Evolutionary conservation across 2,113 vertebrate species (phyloP).

Genomic region (Entosphenus tridentatus): DNA sequence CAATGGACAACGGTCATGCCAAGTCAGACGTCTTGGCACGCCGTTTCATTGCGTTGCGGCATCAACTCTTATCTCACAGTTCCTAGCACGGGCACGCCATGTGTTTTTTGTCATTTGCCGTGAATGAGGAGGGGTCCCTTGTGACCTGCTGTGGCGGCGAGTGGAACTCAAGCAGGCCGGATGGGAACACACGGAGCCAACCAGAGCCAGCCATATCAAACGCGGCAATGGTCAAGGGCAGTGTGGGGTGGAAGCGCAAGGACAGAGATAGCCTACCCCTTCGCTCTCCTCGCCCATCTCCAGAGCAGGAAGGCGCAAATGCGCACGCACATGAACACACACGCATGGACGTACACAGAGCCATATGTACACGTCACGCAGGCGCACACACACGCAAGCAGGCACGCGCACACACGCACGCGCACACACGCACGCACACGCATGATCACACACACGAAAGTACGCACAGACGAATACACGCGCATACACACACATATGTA

Average conservation of each 20-base stretch:
- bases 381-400: neutral
- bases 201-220: neutral
- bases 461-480: too few relatives aligned
- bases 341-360: neutral
- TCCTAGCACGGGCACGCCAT: neutral
- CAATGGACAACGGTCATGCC: too few relatives aligned
- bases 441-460: too few relatives aligned
- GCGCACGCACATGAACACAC: constrained; percentile 6
- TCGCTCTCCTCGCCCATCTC: constrained; percentile 24
- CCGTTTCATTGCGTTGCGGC: too few relatives aligned
- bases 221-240: neutral
- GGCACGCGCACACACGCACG: neutral
- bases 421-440: neutral
- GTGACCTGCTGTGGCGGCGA: neutral
- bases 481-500: neutral
- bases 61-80: too few relatives aligned
- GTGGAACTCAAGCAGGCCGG: neutral
- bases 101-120: neutral
- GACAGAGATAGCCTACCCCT: constrained; percentile 18
- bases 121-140: neutral
- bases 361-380: neutral
- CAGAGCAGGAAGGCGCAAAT: constrained; percentile 15
- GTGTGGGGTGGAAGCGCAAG: constrained; percentile 10
- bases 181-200: constrained; percentile 4
- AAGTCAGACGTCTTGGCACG: too few relatives aligned